Conservation (phyloP, 2,113 vertebrate genomes). For the Synchiropus splendidus region DNA sequence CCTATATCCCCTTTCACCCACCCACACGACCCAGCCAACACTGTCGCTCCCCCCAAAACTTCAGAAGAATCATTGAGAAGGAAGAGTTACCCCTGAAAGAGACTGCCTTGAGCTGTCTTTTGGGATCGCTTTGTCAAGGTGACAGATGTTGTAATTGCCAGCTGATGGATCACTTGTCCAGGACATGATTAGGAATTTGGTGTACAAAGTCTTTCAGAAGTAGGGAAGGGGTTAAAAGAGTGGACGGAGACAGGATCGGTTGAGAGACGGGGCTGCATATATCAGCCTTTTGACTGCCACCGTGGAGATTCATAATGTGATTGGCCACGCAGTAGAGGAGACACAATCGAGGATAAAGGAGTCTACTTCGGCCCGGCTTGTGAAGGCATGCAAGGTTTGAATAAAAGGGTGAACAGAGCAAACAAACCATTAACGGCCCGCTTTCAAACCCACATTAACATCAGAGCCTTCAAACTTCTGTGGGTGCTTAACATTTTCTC, state of each 20-base stretch:
- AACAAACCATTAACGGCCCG: slow-evolving; percentile 2
- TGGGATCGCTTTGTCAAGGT: slow-evolving; percentile 57
- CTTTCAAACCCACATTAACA: neutral
- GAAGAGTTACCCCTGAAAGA: slow-evolving; percentile 45
- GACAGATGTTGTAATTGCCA: slow-evolving; percentile 80
- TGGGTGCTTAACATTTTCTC: too few relatives aligned
- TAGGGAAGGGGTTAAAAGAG: slow-evolving; percentile 55
- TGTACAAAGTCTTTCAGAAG: slow-evolving; percentile 31
- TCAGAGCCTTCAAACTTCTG: too few relatives aligned
- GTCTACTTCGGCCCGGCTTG: slow-evolving; percentile 25
- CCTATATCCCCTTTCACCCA: slow-evolving; percentile 4
- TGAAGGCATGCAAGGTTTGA: slow-evolving; percentile 15
- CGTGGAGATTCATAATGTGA: slow-evolving; percentile 58
- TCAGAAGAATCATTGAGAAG: slow-evolving; percentile 61
- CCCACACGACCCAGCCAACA: slow-evolving; percentile 37
- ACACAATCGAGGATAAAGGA: slow-evolving; percentile 44
- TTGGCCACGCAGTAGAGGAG: slow-evolving; percentile 57
- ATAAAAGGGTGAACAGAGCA: neutral
- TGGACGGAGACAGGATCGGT: slow-evolving; percentile 36
- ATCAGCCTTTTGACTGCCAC: slow-evolving; percentile 56
- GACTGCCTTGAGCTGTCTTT: slow-evolving; percentile 54
- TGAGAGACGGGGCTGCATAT: slow-evolving; percentile 51
- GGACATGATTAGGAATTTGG: slow-evolving; percentile 60
- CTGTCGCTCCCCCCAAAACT: slow-evolving; percentile 14
- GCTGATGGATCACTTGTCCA: slow-evolving; percentile 73